These are phyloP conservation scores for Papilio dardanus DNA, from an alignment of 1,140 invertebrate genomes.

Conservation along the genomic window DNA sequence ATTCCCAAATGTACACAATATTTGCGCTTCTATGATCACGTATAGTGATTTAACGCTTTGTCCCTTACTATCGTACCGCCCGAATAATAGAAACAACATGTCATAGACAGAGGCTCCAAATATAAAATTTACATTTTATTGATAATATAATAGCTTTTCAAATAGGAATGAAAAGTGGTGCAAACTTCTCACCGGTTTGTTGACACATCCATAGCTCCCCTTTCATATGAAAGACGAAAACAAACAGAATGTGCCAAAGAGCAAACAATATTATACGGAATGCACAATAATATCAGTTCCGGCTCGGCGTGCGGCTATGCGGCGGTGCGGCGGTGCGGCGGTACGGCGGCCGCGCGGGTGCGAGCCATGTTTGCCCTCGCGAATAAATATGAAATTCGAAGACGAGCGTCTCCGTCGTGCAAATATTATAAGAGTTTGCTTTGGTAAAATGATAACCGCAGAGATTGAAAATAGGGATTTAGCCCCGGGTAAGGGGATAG, in stretches of 20 bases:
- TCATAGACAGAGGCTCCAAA: slow-evolving; percentile 39
- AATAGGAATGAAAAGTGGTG: slow-evolving; percentile 66
- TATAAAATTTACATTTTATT: slow-evolving; percentile 47
- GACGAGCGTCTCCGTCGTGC: slow-evolving; percentile 69
- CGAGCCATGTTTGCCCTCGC: slow-evolving; percentile 72
- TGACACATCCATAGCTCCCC: slow-evolving; percentile 77
- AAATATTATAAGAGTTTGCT: slow-evolving; percentile 80
- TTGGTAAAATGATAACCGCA: slow-evolving; percentile 81
- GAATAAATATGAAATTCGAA: slow-evolving; percentile 82
- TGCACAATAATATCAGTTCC: slow-evolving; percentile 83
- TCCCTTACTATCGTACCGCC: slow-evolving; percentile 42
- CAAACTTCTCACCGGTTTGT: slow-evolving; percentile 72
- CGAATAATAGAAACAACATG: slow-evolving; percentile 54
- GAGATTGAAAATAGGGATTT: slow-evolving; percentile 80
- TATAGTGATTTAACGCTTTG: slow-evolving; percentile 60
- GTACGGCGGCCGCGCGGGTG: slow-evolving; percentile 49
- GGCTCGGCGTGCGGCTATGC: slow-evolving; percentile 61
- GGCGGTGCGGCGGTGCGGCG: slow-evolving; percentile 10
- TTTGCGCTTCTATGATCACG: slow-evolving; percentile 70
- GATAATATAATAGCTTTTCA: slow-evolving; percentile 65
- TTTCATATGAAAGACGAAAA: slow-evolving; percentile 81
- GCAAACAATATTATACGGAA: slow-evolving; percentile 83
- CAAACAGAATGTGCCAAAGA: slow-evolving; percentile 82
- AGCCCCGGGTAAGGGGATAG: slow-evolving; percentile 55
- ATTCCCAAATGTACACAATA: slow-evolving; percentile 65